A percentile compares a stretch with the other conserved stretches of the same genome.
Conservation (phyloP, 2,113 vertebrate species). For the Charadrius vociferus region DNA sequence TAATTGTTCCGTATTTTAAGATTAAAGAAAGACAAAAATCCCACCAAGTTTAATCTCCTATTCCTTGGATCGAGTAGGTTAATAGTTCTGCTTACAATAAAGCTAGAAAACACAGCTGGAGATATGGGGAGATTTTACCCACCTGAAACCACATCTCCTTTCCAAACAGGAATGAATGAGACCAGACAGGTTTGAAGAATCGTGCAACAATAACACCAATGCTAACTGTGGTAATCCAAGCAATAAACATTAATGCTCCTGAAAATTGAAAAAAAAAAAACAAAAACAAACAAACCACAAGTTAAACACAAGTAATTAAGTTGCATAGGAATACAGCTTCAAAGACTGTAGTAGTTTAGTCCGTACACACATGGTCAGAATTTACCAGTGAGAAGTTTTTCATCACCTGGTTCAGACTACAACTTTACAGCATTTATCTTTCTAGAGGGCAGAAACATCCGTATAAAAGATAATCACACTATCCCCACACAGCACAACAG, state of each 20-base stretch:
- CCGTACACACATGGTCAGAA: rapidly evolving
- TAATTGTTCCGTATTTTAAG: background rate
- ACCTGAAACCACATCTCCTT: constrained; percentile 90
- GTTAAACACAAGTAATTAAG: background rate
- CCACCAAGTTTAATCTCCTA: background rate
- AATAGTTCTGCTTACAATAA: background rate
- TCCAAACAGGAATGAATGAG: constrained; percentile 76
- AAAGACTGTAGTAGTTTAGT: background rate
- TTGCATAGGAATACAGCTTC: background rate
- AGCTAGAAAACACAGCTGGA: background rate
- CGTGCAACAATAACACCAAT: constrained; percentile 83
- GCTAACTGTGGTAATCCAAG: constrained; percentile 84
- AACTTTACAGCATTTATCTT: background rate
- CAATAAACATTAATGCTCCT: constrained; percentile 86
- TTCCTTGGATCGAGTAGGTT: background rate
- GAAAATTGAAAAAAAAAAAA: background rate
- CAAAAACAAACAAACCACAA: too few species aligned
- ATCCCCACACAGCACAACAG: background rate
- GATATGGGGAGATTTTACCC: background rate
- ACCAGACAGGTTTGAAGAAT: constrained; percentile 86
- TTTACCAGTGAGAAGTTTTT: background rate
- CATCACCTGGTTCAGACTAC: background rate
- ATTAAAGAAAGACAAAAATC: background rate
- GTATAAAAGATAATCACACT: background rate
- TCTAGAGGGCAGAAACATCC: background rate